These are phyloP conservation scores for Drosophila quinaria DNA, from an alignment of 2,888 invertebrate genomes.

Conservation along the genomic window DNA sequence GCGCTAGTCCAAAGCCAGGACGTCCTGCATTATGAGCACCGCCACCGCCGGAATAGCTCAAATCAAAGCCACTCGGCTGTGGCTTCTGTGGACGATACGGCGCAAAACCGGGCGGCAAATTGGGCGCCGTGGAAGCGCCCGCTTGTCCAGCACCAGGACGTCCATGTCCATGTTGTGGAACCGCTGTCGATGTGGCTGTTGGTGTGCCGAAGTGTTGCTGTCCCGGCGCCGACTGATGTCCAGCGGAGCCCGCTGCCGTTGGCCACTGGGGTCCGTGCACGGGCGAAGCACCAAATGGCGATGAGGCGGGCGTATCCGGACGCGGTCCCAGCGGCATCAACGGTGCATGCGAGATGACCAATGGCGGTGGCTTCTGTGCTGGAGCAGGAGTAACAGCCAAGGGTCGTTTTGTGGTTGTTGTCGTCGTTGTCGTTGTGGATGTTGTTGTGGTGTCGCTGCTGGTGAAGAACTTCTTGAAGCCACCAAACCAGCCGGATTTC, in stretches of 20 bases:
- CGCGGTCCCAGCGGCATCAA: conserved; percentile 82
- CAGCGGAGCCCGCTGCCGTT: conserved; percentile 19
- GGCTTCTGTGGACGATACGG: conserved; percentile 78
- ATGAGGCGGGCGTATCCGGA: conserved; percentile 81
- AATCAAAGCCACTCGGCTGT: conserved; percentile 82
- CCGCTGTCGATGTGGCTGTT: neutral
- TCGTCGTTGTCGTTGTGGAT: conserved; percentile 44
- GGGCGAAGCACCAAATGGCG: conserved; percentile 65
- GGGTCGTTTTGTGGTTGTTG: conserved; percentile 37
- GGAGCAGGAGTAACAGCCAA: conserved; percentile 25
- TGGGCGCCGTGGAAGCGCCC: conserved; percentile 55
- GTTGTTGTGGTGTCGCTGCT: conserved; percentile 62
- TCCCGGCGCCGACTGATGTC: conserved; percentile 2
- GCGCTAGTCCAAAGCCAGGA: conserved; percentile 72
- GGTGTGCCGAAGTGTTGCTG: conserved; percentile 1
- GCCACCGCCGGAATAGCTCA: conserved; percentile 79
- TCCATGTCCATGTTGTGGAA: conserved; percentile 24
- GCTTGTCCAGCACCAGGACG: conserved; percentile 32
- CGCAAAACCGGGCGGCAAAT: conserved; percentile 72
- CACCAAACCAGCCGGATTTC: conserved; percentile 82
- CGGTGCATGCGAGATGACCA: conserved; percentile 79
- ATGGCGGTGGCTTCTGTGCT: conserved; percentile 75
- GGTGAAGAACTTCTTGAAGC: conserved; percentile 81
- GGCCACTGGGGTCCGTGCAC: conserved; percentile 73
- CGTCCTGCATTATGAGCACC: conserved; percentile 43